Percentiles rank a stretch among this genome's conserved stretches.
Evolutionary conservation across 1,140 invertebrate species (phyloP).

Genomic region (Platyscapa corneri): DNA sequence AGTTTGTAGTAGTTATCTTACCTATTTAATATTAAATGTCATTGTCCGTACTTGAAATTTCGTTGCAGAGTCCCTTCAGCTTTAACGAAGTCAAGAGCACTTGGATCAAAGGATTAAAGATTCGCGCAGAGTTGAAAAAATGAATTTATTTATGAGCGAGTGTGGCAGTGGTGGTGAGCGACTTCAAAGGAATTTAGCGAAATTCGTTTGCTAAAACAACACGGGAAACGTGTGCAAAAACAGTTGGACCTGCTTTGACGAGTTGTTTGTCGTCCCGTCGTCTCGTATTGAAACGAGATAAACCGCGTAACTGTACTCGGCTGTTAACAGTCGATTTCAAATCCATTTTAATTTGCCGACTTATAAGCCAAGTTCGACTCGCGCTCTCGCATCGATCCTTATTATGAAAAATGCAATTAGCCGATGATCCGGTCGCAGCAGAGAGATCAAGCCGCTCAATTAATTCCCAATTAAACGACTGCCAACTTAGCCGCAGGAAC

Average conservation of each 20-base stretch:
- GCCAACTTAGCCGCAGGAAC: not conserved
- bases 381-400: not conserved
- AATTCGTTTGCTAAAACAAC: not conserved
- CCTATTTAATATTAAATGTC: no score
- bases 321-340: not conserved
- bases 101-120: not conserved
- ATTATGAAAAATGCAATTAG: not conserved
- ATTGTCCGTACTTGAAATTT: no score
- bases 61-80: not conserved
- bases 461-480: conserved; percentile 18
- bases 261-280: no score
- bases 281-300: not conserved
- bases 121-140: not conserved
- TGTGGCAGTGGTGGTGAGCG: not conserved
- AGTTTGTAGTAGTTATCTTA: no score
- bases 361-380: not conserved
- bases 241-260: no score
- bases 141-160: not conserved
- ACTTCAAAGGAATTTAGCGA: not conserved
- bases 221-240: not conserved
- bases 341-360: no score
- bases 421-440: not conserved
- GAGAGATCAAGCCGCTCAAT: conserved; percentile 16
- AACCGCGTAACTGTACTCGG: not conserved
- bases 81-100: not conserved